Percentiles rank a stretch among this genome's conserved stretches.
phyloP scores from a whole-genome alignment of 2,888 invertebrate genomes.

The Lasioglossum figueresi region DNA sequence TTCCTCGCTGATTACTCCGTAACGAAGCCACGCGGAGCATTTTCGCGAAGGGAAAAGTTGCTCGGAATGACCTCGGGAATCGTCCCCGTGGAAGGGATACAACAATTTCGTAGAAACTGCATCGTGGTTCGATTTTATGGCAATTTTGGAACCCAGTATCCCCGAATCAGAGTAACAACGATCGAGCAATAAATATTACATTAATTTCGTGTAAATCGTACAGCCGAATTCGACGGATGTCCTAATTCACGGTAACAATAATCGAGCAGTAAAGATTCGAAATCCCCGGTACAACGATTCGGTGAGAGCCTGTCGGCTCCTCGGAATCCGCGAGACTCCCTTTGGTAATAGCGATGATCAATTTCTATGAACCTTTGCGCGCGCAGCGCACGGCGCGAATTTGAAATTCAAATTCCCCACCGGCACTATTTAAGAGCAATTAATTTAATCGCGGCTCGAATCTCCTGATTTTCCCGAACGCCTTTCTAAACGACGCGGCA shows the following conservation, averaged over 20 bases:
- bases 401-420: background rate
- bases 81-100: too few relatives aligned
- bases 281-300: background rate
- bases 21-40: too few relatives aligned
- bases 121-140: too few relatives aligned
- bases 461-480: background rate
- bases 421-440: background rate
- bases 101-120: too few relatives aligned
- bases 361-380: background rate
- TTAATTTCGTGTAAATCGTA: background rate
- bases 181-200: background rate
- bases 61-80: too few relatives aligned
- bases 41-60: too few relatives aligned
- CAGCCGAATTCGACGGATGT: background rate
- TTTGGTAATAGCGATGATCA: background rate
- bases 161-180: background rate
- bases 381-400: background rate
- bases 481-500: slow-evolving; percentile 5
- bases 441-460: slow-evolving; percentile 9
- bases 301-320: background rate
- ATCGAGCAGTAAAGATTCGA: background rate
- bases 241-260: background rate
- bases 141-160: background rate
- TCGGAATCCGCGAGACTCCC: background rate
- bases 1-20: too few relatives aligned